Evolutionary conservation across 2,113 vertebrate genomes (phyloP).

Genomic region (Pica pica): DNA sequence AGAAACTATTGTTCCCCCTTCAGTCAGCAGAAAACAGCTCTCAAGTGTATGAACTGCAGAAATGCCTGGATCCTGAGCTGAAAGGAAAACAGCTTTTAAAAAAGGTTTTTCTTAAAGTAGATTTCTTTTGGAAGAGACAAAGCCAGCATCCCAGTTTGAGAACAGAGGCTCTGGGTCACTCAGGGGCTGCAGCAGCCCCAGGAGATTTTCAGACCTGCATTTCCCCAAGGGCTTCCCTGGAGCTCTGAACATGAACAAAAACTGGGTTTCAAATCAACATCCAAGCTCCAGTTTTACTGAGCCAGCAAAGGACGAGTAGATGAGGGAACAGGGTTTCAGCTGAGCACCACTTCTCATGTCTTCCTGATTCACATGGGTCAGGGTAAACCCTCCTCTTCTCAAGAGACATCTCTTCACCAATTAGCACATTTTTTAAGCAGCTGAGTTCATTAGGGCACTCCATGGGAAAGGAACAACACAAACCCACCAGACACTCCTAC

Average conservation of each 20-base stretch:
- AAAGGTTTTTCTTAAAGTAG: neutral
- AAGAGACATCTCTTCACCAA: neutral
- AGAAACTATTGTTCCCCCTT: neutral
- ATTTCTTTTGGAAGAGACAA: neutral
- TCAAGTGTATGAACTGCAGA: neutral
- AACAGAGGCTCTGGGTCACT: neutral
- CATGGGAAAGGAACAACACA: neutral
- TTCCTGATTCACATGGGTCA: neutral
- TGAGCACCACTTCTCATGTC: neutral
- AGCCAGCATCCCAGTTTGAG: neutral
- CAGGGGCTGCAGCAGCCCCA: neutral
- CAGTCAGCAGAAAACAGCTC: neutral
- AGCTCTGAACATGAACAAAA: neutral
- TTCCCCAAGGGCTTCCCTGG: neutral
- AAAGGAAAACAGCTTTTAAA: neutral
- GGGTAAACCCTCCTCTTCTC: neutral
- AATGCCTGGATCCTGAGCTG: neutral
- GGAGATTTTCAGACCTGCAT: neutral
- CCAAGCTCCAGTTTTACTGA: neutral
- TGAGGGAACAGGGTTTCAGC: neutral
- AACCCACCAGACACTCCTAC: neutral
- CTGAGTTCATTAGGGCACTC: neutral
- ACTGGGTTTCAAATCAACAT: neutral
- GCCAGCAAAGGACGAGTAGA: neutral
- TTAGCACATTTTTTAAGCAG: rapidly evolving